These are phyloP conservation scores for Nephotettix cincticeps DNA, from an alignment of 1,140 invertebrate species.

Conservation along the genomic window DNA sequence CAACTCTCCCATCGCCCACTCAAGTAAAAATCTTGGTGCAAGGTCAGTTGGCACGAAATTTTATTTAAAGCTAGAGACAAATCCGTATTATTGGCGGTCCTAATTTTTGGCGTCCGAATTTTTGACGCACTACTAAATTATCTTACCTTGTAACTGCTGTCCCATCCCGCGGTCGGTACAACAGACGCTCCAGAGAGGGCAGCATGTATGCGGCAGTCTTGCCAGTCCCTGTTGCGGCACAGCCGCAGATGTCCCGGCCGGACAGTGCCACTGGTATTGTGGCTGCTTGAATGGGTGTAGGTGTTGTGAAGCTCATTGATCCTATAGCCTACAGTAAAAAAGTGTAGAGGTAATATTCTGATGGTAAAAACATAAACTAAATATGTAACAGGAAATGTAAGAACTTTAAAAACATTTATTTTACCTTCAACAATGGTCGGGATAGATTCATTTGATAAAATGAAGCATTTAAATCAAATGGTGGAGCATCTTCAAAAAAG, in stretches of 20 bases:
- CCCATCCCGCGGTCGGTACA: conserved; percentile 69
- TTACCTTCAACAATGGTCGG: conserved; percentile 78
- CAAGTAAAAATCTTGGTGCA: no score
- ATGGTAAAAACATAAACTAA: not conserved
- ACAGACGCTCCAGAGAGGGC: conserved; percentile 89
- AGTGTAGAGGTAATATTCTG: not conserved
- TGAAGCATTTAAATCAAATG: conserved; percentile 67
- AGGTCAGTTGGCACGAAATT: no score
- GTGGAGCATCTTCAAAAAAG: conserved; percentile 74
- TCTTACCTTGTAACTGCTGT: conserved; percentile 60
- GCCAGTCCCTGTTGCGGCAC: conserved; percentile 96
- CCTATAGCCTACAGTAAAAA: conserved; percentile 66
- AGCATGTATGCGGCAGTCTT: conserved; percentile 99
- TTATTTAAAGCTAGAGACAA: no score
- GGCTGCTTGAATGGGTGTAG: conserved; percentile 94
- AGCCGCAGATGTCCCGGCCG: conserved; percentile 91
- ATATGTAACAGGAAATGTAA: not conserved
- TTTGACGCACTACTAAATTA: not conserved
- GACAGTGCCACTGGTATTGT: conserved; percentile 92
- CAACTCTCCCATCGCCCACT: no score
- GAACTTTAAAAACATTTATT: not conserved
- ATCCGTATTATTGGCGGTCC: no score
- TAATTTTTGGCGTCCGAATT: no score
- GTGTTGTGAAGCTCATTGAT: conserved; percentile 84
- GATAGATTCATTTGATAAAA: conserved; percentile 95